Evolutionary conservation across 2,888 invertebrate species (phyloP), one percentile per base, ranked within the genome.

Genomic region (Sinohyriopsis cumingii): DNA sequence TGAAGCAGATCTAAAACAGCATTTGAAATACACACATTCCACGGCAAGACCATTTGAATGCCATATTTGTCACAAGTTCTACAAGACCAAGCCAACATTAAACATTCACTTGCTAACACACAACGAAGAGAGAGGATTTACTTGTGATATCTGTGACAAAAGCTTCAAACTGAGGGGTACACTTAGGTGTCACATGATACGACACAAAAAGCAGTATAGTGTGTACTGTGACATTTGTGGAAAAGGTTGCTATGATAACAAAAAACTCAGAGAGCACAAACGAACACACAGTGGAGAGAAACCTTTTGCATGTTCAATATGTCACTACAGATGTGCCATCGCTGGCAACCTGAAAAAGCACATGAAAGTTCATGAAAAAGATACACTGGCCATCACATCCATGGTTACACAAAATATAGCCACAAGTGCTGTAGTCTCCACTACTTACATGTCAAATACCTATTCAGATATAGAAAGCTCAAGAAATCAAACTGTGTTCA

Each of bases 151-250:
- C 54, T 78, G 78, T 70, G 61, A 66, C 24, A 73, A 73, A 53
- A 55, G 62, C 1, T 78, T 78, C 54, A 75, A 73, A 55, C 69
- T 73, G 15, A 55, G 64, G 25, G 72, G 68, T 56, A 68, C 70
- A 57, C 61, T 76, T 5, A 56, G 61, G 0, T 61, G 64, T 24
- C 78, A 78, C 61, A 57, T 73, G 54, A 72, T 63, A 45, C 59
- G 78, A 55, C 78, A 78, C 60, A 73, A 70, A 18, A 78, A 78
- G 65, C 63, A 73, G 25, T 53, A 71, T 25, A 67, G 55, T n/a
- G 75, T 75, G 67, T 73, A 71, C 53, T 78, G 78, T 68, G 67
- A 75, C 61, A 55, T 28, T 9, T 78, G 78, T 63, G 75, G 72
- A 9, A 76, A 78, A 55, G 73, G 73, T 53, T 78, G 73, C 59